Base-by-base conservation (phyloP, 2,113 vertebrate genomes). In the Boulengeromyrus knoepffleri region DNA sequence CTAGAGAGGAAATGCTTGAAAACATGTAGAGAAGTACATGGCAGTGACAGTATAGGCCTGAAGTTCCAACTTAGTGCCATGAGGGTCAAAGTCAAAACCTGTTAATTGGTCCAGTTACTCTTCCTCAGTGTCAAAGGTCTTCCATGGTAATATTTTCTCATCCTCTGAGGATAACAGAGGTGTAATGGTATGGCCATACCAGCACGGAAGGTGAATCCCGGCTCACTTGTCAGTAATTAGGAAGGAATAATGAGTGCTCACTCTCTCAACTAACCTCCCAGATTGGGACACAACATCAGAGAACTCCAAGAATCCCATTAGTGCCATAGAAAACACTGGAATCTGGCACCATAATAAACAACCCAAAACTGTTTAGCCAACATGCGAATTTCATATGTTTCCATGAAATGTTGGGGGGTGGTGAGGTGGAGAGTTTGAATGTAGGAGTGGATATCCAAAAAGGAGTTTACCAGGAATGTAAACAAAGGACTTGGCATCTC, bases 211-310 rank as follows among this genome's bases (percentile, higher is more conserved):
- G 85, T 66, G 42, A 70, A 89, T 86, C 86, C 58, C 50, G 53
- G 83, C 83, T 91, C 84, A 70, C 90, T 89, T 91, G 83, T 89
- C 89, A 88, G 84, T 89, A 91, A 91, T 91, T 91, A 91, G 46
- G 88, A 47, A 89, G 58, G 89, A 89, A 91, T 91, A 87, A 91
- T 89, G 90, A 91, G 90, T 52, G 52, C 88, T 89, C 88, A 89
- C 88, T 91, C 88, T 88, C 77, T 85, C 15, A 89, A 66, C 90
- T 70, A 89, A 90, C 88, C 90, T 90, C 56, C 88, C 53, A 74
- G 90, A 89, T 86, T 85, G 85, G 89, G 77, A 52, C 80, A 83
- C 83, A 19, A 86, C 83, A 90, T 88, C 87, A 90, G 17, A 90
- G 85, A 87, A 88, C 27, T 83, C 42, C 74, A 49, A 88, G 74